Conservation (phyloP, 2,888 invertebrate species). For the Podotricha telesiphe region DNA sequence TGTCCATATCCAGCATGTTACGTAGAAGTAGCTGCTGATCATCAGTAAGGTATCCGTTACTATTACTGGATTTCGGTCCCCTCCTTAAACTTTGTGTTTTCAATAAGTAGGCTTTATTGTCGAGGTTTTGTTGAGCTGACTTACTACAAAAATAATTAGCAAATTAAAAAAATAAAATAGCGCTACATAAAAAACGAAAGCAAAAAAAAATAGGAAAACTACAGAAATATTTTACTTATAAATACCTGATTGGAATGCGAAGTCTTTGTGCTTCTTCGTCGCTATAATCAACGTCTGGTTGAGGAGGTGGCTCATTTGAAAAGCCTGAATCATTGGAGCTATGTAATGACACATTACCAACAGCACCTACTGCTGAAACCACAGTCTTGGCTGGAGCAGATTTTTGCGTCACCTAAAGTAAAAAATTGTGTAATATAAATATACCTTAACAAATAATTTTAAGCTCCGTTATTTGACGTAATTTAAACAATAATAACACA, state of each 20-base stretch:
- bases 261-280: slow-evolving; percentile 91
- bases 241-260: slow-evolving; percentile 86
- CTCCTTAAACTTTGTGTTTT: slow-evolving; percentile 79
- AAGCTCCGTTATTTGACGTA: too few species aligned
- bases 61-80: slow-evolving; percentile 64
- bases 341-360: slow-evolving; percentile 91
- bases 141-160: slow-evolving; percentile 70
- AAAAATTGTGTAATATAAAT: background rate
- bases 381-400: slow-evolving; percentile 76
- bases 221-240: slow-evolving; percentile 41
- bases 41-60: slow-evolving; percentile 81
- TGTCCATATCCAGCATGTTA: slow-evolving; percentile 81
- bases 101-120: slow-evolving; percentile 71
- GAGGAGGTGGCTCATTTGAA: slow-evolving; percentile 94
- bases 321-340: slow-evolving; percentile 97
- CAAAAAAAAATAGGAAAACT: slow-evolving; percentile 41
- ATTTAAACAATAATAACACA: too few species aligned
- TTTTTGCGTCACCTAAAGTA: slow-evolving; percentile 69
- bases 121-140: slow-evolving; percentile 66
- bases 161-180: slow-evolving; percentile 53
- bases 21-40: slow-evolving; percentile 80
- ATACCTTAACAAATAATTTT: too few species aligned
- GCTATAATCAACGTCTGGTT: slow-evolving; percentile 95
- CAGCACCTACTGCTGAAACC: slow-evolving; percentile 77
- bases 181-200: slow-evolving; percentile 40